Conservation (phyloP, 2,113 vertebrate species). For the Dromiciops gliroides region DNA sequence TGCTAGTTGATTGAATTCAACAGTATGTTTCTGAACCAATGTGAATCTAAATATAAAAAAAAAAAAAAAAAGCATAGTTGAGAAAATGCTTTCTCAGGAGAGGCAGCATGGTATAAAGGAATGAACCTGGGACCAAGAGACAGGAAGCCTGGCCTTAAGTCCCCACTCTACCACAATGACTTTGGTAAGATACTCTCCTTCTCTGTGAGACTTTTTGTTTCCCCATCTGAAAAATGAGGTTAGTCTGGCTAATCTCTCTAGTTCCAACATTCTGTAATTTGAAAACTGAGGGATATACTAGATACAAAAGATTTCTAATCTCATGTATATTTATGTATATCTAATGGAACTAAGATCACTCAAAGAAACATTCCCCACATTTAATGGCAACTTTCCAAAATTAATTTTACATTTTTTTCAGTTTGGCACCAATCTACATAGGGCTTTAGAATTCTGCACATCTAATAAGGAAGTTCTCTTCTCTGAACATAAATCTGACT, state of each 20-base stretch:
- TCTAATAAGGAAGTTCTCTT: constrained; percentile 32
- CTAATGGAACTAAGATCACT: constrained; percentile 43
- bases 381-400: constrained; percentile 35
- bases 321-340: not conserved
- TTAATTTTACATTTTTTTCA: constrained; percentile 31
- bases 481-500: constrained; percentile 37
- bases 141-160: not conserved
- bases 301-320: not conserved
- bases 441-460: constrained; percentile 40
- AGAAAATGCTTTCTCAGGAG: constrained; percentile 28
- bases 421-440: constrained; percentile 24
- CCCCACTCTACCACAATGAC: not conserved
- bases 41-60: constrained; percentile 90
- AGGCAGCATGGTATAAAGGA: constrained; percentile 6
- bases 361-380: constrained; percentile 31
- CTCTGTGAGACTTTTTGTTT: not conserved
- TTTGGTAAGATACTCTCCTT: not conserved
- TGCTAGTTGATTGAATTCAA: constrained; percentile 99
- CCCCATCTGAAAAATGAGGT: not conserved
- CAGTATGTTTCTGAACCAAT: constrained; percentile 97
- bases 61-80: constrained; percentile 48
- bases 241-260: not conserved
- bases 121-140: not conserved
- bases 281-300: not conserved
- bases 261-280: not conserved